These are phyloP conservation scores for Dufourea novaeangliae DNA, from an alignment of 1,140 invertebrate genomes.

Conservation along the genomic window DNA sequence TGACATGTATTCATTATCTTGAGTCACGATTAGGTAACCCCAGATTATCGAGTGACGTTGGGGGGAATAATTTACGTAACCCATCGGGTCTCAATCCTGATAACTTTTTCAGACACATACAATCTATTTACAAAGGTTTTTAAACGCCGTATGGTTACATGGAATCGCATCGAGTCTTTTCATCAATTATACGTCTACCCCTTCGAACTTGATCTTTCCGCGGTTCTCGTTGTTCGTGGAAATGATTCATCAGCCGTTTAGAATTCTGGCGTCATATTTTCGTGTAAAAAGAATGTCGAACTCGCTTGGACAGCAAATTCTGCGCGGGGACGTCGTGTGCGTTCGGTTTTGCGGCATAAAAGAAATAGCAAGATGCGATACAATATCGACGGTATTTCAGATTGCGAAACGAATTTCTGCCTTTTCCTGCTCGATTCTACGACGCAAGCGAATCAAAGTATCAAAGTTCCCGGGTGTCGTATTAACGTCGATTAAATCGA, in stretches of 20 bases:
- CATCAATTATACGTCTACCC: neutral
- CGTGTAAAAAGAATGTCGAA: neutral
- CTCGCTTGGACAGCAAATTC: conserved; percentile 20
- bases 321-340: fast-evolving
- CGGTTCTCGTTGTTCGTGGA: neutral
- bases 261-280: too few relatives aligned
- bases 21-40: conserved; percentile 28
- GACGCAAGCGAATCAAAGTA: neutral
- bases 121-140: neutral
- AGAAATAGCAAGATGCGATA: neutral
- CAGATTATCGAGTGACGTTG: conserved; percentile 24
- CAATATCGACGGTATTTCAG: conserved; percentile 14
- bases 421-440: too few relatives aligned
- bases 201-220: too few relatives aligned
- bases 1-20: conserved; percentile 5
- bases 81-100: neutral
- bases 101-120: neutral
- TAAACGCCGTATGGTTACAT: neutral
- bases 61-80: conserved; percentile 15
- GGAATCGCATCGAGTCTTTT: neutral
- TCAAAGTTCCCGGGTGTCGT: neutral
- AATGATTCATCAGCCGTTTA: neutral
- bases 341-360: neutral
- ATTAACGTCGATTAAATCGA: too few relatives aligned
- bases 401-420: conserved; percentile 19